Conservation (phyloP, 2,113 vertebrate species). For the Elaphurus davidianus region DNA sequence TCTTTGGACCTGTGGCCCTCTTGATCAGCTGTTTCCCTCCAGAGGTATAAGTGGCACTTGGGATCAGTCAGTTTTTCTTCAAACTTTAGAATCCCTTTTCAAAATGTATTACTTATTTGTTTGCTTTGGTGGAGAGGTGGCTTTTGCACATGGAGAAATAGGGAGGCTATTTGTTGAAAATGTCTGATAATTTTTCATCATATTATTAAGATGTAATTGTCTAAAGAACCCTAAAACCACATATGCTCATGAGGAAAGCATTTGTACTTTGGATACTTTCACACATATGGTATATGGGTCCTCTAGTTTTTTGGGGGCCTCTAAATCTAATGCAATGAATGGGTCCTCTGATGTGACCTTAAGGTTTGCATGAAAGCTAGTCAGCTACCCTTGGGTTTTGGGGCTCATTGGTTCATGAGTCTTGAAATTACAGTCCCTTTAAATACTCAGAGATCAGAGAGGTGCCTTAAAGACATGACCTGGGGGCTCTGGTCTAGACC, state of each 20-base stretch:
- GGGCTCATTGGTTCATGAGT: not conserved
- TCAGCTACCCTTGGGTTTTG: not conserved
- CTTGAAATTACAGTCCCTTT: not conserved
- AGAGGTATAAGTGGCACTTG: not conserved
- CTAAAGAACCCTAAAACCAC: not conserved
- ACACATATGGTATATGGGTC: not conserved
- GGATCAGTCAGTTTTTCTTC: not conserved
- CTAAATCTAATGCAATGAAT: not conserved
- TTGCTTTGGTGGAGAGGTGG: not conserved
- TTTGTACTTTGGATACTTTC: not conserved
- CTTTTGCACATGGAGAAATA: not conserved
- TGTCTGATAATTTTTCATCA: not conserved
- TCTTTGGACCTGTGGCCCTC: not conserved
- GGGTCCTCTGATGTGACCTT: not conserved
- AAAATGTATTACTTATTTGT: not conserved
- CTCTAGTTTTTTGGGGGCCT: not conserved
- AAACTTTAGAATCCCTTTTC: not conserved
- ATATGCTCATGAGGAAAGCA: not conserved
- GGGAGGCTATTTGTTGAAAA: not conserved
- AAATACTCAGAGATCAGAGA: not conserved
- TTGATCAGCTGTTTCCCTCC: not conserved
- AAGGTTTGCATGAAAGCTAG: not conserved
- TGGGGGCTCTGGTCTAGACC: not conserved
- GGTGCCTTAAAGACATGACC: not conserved
- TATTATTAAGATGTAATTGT: not conserved